Base-by-base conservation (phyloP, 2,888 invertebrate genomes). In the Anagyrus pseudococci region DNA sequence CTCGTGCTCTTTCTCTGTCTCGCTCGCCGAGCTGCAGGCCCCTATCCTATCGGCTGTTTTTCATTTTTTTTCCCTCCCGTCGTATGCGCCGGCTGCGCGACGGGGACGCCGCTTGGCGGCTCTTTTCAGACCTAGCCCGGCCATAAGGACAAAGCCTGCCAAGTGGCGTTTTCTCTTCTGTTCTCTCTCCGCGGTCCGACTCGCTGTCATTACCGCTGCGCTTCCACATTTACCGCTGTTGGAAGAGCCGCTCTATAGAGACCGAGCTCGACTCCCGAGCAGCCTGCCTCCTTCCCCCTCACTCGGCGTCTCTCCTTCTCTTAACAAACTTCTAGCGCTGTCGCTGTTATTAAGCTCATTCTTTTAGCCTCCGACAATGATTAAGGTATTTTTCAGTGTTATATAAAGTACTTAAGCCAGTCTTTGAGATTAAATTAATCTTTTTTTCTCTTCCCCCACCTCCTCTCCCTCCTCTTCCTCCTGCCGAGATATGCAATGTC, bases 91-190 rank as follows among this genome's bases (percentile, higher is more conserved):
- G n/a, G n/a, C n/a, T n/a, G n/a, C n/a, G n/a, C n/a, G n/a, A n/a
- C n/a, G n/a, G n/a, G n/a, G n/a, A n/a, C n/a, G n/a, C n/a, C n/a
- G n/a, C n/a, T n/a, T n/a, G n/a, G n/a, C n/a, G n/a, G 33, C 10
- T 29, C 48, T 49, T 58, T 48, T 58, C 48, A 57, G 57, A 58
- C 56, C 47, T 57, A n/a, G n/a, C 52, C 48, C 57, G 65, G 72
- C 29, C 10, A 71, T 72, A 74, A 73, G 70, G 69, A 73, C 71
- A 73, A 74, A 73, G 69, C 70, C 69, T 70, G 70, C 69, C 72
- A 73, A 71, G 71, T 68, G 68, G 68, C 67, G 67, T 69, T 63
- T 69, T 71, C 67, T 66, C 66, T 64, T 58, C 62, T 67, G 60
- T 67, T 69, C 68, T 66, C 58, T 59, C 48, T 46, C 20, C 23